Evolutionary conservation across 2,113 vertebrate genomes (phyloP).

Genomic region (Cisticola juncidis): DNA sequence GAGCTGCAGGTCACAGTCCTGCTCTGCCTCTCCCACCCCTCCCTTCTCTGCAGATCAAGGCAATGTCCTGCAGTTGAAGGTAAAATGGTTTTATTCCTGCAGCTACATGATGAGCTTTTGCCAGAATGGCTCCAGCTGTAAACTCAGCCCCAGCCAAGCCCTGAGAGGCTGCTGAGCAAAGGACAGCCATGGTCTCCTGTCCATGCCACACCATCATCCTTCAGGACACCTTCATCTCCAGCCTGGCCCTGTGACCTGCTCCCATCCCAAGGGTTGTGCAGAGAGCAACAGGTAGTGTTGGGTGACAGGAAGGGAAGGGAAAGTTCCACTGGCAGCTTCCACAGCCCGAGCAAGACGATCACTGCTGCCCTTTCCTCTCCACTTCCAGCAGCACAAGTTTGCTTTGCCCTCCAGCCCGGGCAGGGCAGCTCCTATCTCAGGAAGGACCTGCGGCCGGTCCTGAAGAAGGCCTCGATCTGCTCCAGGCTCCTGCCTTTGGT

Average conservation of each 20-base stretch:
- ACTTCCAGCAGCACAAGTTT: neutral
- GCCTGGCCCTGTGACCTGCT: neutral
- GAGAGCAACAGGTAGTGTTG: neutral
- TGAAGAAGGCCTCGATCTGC: constrained; percentile 92
- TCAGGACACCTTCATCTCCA: neutral
- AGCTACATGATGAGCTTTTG: neutral
- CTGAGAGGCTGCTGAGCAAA: neutral
- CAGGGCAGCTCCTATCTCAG: constrained; percentile 52
- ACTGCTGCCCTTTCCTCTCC: neutral
- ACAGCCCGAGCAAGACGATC: neutral
- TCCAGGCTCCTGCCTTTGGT: constrained; percentile 90
- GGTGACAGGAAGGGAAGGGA: neutral
- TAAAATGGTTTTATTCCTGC: constrained; percentile 31
- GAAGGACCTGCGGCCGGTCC: constrained; percentile 69
- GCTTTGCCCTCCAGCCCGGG: neutral
- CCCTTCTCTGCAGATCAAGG: neutral
- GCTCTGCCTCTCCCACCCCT: neutral
- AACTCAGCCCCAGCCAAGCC: neutral
- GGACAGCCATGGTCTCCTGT: neutral
- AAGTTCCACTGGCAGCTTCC: neutral
- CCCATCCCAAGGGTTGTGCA: neutral
- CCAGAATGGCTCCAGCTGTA: neutral
- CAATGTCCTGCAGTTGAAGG: neutral
- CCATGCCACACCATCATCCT: neutral
- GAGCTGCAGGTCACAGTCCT: neutral